These are phyloP conservation scores for Mythimna ferrago DNA, from an alignment of 2,888 invertebrate genomes.

Conservation along the genomic window DNA sequence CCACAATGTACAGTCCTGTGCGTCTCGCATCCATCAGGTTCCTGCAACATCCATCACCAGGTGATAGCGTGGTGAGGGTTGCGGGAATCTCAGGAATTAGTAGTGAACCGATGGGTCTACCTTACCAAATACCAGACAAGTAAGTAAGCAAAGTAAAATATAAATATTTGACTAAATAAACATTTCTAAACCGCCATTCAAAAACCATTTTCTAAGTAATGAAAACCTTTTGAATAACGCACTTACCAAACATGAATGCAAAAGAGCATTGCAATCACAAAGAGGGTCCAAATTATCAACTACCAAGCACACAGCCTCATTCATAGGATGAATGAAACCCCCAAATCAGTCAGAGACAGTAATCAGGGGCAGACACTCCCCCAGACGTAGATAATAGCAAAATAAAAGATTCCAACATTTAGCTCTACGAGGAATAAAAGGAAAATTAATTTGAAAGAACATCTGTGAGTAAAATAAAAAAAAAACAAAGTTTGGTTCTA, in stretches of 20 bases:
- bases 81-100: too few relatives aligned
- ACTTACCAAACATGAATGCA: conserved; percentile 10
- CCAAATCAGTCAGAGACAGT: conserved; percentile 51
- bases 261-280: conserved; percentile 31
- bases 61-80: too few relatives aligned
- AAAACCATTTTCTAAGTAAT: conserved; percentile 16
- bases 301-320: conserved; percentile 12
- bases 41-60: too few relatives aligned
- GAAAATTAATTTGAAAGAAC: conserved; percentile 41
- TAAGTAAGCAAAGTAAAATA: too few relatives aligned
- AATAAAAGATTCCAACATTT: conserved; percentile 47
- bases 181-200: background rate
- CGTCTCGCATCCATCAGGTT: too few relatives aligned
- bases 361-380: conserved; percentile 47
- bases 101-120: too few relatives aligned
- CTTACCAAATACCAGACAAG: too few relatives aligned
- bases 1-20: too few relatives aligned
- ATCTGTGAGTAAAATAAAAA: conserved; percentile 42
- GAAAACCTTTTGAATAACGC: conserved; percentile 33
- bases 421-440: conserved; percentile 29
- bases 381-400: conserved; percentile 45
- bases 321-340: conserved; percentile 33
- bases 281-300: conserved; percentile 31
- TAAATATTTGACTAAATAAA: too few relatives aligned
- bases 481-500: conserved; percentile 15